phyloP scores from a whole-genome alignment of 2,888 invertebrate species.

The Cosmopolites sordidus region DNA sequence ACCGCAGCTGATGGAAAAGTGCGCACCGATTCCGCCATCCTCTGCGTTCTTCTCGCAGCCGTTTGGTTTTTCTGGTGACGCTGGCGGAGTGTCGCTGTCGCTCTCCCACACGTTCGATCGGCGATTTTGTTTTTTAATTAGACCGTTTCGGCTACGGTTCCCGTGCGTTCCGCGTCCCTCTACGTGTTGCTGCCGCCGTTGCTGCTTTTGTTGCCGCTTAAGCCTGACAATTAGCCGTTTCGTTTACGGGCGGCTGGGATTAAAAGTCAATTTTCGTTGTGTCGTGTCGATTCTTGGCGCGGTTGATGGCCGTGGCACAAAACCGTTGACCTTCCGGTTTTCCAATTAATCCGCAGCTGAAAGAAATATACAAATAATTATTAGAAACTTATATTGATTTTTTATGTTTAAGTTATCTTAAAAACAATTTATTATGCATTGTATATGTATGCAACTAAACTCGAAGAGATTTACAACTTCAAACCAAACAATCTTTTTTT shows the following conservation, averaged over 20 bases:
- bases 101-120: neutral
- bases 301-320: neutral
- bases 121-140: neutral
- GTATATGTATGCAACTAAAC: too few species aligned
- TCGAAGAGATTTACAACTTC: too few species aligned
- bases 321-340: neutral
- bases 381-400: too few species aligned
- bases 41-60: conserved; percentile 36
- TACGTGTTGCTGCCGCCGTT: conserved; percentile 24
- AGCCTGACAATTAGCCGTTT: conserved; percentile 19
- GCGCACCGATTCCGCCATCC: conserved; percentile 42
- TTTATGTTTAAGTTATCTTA: too few species aligned
- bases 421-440: too few species aligned
- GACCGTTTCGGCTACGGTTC: too few species aligned
- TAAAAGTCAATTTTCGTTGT: conserved; percentile 27
- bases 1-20: conserved; percentile 43
- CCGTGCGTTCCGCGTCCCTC: conserved; percentile 7
- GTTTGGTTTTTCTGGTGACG: conserved; percentile 34
- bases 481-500: too few species aligned
- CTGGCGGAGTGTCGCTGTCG: too few species aligned
- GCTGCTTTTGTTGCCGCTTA: conserved; percentile 16
- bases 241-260: conserved; percentile 14
- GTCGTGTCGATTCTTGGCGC: conserved; percentile 2
- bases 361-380: too few species aligned
- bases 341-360: too few species aligned